Evolutionary conservation across 2,797 vertebrate species (phyloP).

Genomic region (Schizothorax lantsangensis): DNA sequence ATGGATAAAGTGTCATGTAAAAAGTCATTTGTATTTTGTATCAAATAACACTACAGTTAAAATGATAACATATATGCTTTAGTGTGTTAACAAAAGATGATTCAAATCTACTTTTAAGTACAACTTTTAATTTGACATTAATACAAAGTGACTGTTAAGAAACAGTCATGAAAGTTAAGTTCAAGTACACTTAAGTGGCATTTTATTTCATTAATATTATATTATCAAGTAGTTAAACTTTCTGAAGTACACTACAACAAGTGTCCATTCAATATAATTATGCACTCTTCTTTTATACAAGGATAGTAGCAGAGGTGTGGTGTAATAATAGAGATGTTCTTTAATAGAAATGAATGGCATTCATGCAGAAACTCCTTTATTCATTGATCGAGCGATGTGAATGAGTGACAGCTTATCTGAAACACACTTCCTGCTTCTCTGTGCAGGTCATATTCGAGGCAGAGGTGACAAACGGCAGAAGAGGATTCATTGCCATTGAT

Average conservation of each 20-base stretch:
- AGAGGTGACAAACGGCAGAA: slow-evolving; percentile 91
- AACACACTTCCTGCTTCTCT: background rate
- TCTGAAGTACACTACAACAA: background rate
- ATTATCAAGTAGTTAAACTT: background rate
- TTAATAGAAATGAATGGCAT: background rate
- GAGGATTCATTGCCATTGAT: slow-evolving; percentile 96
- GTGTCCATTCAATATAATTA: background rate
- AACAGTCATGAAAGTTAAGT: too few species aligned
- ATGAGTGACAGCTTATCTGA: background rate
- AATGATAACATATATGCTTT: background rate
- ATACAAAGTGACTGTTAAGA: too few species aligned
- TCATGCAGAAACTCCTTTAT: background rate
- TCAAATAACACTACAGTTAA: background rate
- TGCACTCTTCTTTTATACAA: background rate
- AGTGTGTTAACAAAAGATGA: background rate
- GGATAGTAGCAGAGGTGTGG: background rate
- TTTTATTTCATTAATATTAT: too few species aligned
- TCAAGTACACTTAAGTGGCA: too few species aligned
- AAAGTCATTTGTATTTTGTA: too few species aligned
- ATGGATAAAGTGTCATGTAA: too few species aligned
- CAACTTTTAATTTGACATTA: too few species aligned
- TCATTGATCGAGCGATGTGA: background rate
- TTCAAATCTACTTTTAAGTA: too few species aligned
- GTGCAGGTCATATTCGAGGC: slow-evolving; percentile 97
- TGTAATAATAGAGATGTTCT: background rate